These are phyloP conservation scores for Tenthredo distinguenda DNA, from an alignment of 2,888 invertebrate species.

Conservation along the genomic window DNA sequence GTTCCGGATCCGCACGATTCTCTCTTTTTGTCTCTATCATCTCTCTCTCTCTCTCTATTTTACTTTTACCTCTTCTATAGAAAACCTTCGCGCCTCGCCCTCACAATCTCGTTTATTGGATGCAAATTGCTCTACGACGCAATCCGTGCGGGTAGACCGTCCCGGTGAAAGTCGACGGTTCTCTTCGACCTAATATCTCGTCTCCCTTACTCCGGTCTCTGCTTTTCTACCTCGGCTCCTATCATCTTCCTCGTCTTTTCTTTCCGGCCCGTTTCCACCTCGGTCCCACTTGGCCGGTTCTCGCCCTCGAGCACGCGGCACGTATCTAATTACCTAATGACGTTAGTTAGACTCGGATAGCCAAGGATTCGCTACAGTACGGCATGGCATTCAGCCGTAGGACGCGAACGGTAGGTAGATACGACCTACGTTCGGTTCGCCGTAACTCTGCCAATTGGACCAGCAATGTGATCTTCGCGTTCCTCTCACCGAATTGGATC, in stretches of 20 bases:
- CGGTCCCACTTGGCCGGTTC: constrained; percentile 37
- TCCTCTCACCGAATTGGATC: constrained; percentile 22
- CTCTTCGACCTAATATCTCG: constrained; percentile 50
- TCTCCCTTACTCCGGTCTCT: constrained; percentile 46
- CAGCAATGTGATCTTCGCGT: constrained; percentile 50
- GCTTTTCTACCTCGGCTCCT: constrained; percentile 48
- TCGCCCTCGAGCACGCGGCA: constrained; percentile 58
- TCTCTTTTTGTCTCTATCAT: neutral
- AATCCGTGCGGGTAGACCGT: constrained; percentile 45
- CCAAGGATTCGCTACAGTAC: constrained; percentile 61
- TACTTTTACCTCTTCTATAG: neutral
- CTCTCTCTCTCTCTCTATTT: neutral
- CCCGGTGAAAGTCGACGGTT: constrained; percentile 32
- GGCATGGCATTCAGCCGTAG: constrained; percentile 23
- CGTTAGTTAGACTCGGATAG: constrained; percentile 66
- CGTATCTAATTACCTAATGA: constrained; percentile 70
- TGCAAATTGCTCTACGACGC: constrained; percentile 46
- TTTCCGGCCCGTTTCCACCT: constrained; percentile 1
- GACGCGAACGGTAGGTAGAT: neutral
- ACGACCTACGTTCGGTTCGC: constrained; percentile 19
- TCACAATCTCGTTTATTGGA: constrained; percentile 47
- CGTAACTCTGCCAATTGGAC: constrained; percentile 50
- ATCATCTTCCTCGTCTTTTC: constrained; percentile 30
- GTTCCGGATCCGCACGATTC: neutral
- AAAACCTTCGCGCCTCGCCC: constrained; percentile 13